phyloP scores from a whole-genome alignment of 2,113 vertebrate genomes.

The Artemisiospiza belli region DNA sequence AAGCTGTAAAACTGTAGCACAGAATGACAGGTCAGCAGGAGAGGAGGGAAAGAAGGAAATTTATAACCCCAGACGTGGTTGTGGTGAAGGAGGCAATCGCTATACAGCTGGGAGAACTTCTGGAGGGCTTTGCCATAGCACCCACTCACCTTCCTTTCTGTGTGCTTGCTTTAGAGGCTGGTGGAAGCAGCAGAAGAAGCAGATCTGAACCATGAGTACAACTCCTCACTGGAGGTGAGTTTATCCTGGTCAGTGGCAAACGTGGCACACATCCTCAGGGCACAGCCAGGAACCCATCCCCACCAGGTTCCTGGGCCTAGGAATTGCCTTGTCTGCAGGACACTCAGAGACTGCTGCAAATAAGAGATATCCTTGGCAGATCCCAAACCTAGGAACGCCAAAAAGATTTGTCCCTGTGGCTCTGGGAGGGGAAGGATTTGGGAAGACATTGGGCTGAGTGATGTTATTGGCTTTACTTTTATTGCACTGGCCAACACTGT shows the following conservation, averaged over 20 bases:
- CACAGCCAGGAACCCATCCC: not conserved
- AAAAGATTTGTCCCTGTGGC: not conserved
- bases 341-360: not conserved
- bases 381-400: not conserved
- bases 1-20: not conserved
- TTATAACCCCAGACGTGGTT: not conserved
- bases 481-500: not conserved
- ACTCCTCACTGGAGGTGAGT: constrained; percentile 86
- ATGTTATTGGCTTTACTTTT: not conserved
- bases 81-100: not conserved
- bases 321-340: not conserved
- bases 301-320: not conserved
- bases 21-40: not conserved
- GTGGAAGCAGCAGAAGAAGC: constrained; percentile 93
- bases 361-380: not conserved
- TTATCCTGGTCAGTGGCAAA: not conserved
- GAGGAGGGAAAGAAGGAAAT: not conserved
- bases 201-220: constrained; percentile 89
- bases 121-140: not conserved
- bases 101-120: not conserved
- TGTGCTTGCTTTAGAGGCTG: constrained; percentile 76
- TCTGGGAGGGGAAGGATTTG: not conserved
- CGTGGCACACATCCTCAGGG: fast-evolving
- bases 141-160: not conserved
- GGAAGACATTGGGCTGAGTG: fast-evolving